A percentile compares a stretch with the other conserved stretches of the same genome.
Evolutionary conservation across 2,113 vertebrate genomes (phyloP).

Genomic region (Ancistrus triradiatus): DNA sequence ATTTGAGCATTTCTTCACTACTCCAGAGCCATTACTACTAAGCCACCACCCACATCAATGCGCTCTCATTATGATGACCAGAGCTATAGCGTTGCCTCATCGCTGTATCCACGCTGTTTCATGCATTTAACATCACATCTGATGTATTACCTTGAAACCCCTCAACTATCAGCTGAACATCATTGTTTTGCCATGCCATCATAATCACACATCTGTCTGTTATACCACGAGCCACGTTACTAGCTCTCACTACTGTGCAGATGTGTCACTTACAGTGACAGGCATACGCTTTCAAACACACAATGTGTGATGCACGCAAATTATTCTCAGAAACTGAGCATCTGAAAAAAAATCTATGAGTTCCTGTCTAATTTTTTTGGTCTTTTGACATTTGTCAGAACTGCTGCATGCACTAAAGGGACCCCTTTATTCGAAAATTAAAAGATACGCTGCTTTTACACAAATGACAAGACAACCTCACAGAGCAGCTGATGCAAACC

Average conservation of each 20-base stretch:
- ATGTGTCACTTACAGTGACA: conserved; percentile 42
- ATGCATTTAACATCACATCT: too few species aligned
- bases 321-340: conserved; percentile 36
- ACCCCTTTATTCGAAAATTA: too few species aligned
- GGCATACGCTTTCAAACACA: conserved; percentile 22
- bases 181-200: too few species aligned
- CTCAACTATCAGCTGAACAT: too few species aligned
- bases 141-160: too few species aligned
- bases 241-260: conserved; percentile 26
- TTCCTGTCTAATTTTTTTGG: conserved; percentile 9
- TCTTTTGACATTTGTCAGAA: conserved; percentile 32
- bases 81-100: too few species aligned
- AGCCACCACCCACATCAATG: too few species aligned
- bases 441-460: background rate
- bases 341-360: conserved; percentile 10
- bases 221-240: background rate
- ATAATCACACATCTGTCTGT: background rate
- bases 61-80: too few species aligned
- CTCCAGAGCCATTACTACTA: too few species aligned
- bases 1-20: too few species aligned
- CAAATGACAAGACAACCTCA: background rate
- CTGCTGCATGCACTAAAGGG: conserved; percentile 20
- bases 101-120: too few species aligned
- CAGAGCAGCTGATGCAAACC: background rate
- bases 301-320: conserved; percentile 40